Base-by-base conservation (phyloP, 2,888 invertebrate species). In the Erebia aethiops region DNA sequence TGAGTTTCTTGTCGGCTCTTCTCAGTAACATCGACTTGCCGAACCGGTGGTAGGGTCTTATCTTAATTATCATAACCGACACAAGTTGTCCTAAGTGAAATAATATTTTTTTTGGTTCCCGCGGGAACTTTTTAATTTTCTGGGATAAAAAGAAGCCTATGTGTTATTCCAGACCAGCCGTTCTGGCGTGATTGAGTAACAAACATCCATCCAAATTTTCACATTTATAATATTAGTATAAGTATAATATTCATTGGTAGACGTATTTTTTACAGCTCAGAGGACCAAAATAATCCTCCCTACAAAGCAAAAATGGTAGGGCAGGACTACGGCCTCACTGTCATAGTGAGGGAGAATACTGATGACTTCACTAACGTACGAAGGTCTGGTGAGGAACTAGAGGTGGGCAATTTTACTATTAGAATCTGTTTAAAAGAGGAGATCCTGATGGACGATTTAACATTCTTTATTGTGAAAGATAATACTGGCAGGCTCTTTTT, bases 361-460 rank as follows among this genome's bases (percentile, higher is more conserved):
- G 84, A 90, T 0, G 95, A 96, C 79, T 94, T 94, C 74, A 93
- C 92, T 58, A 92, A 87, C 69, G 81, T 94, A 0, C 82, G 94
- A 9, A 81, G 94, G 18, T 89, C 89, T 35, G 84, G 88, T 18
- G 80, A 83, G 60, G 94, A 95, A 0, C 88, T 93, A 74, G 89
- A 94, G 84, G 94, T 94, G 65, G 1, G 52, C 18, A 9, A n/a
- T 46, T 61, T 16, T 16, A n/a, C 10, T 46, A 66, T 56, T 13
- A 14, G 51, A 8, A n/a, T 13, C 16, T 51, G 71, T 61, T 46
- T 10, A 26, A 18, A 56, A 8, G 10, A 10, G 16, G 18, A 56
- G 5, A 1, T 58, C 2, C 11, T 9, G 10, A 58, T 4, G 4
- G n/a, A 51, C 0, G n/a, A 51, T 35, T 7, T 1, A 35, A 35